These are phyloP conservation scores for Falco punctatus DNA, from an alignment of 2,113 vertebrate species.

Conservation along the genomic window DNA sequence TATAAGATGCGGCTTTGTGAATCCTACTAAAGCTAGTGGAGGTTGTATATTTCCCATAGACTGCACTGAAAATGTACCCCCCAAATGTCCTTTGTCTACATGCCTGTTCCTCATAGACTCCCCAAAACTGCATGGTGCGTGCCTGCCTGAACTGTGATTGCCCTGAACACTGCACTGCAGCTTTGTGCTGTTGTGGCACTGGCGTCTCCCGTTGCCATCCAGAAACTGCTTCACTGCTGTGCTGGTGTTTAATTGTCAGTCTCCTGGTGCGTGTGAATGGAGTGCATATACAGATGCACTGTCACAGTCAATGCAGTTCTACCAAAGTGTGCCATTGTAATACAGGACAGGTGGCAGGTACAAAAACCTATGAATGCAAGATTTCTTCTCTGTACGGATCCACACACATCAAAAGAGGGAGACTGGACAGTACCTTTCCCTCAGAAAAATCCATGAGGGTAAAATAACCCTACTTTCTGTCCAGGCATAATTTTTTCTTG, in stretches of 20 bases:
- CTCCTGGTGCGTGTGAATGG: not conserved
- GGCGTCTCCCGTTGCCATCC: not conserved
- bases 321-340: not conserved
- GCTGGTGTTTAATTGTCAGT: not conserved
- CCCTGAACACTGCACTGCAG: not conserved
- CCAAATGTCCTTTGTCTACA: not conserved
- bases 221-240: not conserved
- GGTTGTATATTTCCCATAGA: not conserved
- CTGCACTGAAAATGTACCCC: not conserved
- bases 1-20: not conserved
- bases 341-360: not conserved
- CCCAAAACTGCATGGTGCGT: not conserved
- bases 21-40: not conserved
- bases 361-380: not conserved
- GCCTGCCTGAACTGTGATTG: not conserved
- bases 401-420: not conserved
- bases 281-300: not conserved
- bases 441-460: not conserved
- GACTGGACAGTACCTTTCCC: not conserved
- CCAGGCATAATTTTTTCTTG: not conserved
- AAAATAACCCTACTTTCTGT: not conserved
- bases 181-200: not conserved
- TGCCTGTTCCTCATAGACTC: not conserved
- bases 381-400: not conserved
- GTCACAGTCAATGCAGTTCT: not conserved